Base-by-base conservation (phyloP, 2,888 invertebrate species). In the Phortica magna region DNA sequence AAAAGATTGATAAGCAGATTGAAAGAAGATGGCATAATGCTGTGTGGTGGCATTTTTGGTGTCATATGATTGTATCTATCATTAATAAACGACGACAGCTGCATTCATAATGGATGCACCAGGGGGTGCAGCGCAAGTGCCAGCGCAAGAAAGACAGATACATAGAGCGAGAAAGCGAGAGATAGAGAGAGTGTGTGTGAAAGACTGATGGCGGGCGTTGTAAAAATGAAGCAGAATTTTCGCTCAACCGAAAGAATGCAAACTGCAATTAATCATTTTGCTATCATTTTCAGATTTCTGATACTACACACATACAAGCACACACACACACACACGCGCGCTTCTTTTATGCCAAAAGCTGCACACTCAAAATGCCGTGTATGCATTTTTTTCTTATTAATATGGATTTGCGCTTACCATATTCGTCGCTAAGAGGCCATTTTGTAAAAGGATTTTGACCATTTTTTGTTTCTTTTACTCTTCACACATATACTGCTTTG, bases 201-300 rank as follows among this genome's bases (percentile, higher is more conserved):
- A 48, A 48, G 48, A 48, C 10, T 14, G 14, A 48, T 14, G 14
- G 14, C 10, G 14, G 48, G 3, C 3, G 48, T 48, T 48, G 48
- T 31, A 31, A 31, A 48, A 14, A 12, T 48, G 48, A 48, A 14
- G n/a, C 68, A 19, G 48, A 68, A 68, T 31, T 31, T 31, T 31
- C 31, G 31, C 43, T 43, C 17, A 43, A 68, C 68, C 31, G 48
- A 71, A 71, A 31, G 53, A 22, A 22, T 71, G 70, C 70, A 17
- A 71, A 71, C 53, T 71, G 53, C 70, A 71, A 71, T 71, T 71
- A 71, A 71, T 71, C 70, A 71, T 71, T 71, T 48, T 53, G 42
- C 70, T 71, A 71, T 71, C 70, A 71, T 71, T 71, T 71, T 71
- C 70, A 71, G 70, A 71, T 71, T 71, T 71, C 48, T 70, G 17